Evolutionary conservation across 1,140 invertebrate genomes (phyloP).

Genomic region (Chironomus striatipennis): DNA sequence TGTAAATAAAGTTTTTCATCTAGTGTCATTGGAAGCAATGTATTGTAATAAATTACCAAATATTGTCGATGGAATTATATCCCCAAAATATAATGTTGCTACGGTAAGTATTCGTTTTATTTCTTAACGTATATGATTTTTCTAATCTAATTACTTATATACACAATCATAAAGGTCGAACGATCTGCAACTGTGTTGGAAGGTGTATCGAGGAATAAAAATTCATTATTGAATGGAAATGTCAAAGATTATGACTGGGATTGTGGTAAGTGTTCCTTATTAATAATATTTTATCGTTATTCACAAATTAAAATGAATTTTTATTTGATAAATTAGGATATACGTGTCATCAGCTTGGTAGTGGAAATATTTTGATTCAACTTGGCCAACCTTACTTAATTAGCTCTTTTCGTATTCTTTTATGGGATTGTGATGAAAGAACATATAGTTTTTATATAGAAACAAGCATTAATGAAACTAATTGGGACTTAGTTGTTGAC

Average conservation of each 20-base stretch:
- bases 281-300: no score
- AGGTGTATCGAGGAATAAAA: slow-evolving; percentile 82
- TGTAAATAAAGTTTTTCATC: slow-evolving; percentile 89
- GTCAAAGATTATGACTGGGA: slow-evolving; percentile 96
- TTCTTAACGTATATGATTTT: no score
- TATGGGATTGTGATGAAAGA: slow-evolving; percentile 98
- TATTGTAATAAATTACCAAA: slow-evolving; percentile 69
- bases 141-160: no score
- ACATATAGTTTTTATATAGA: slow-evolving; percentile 95
- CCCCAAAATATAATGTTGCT: slow-evolving; percentile 86
- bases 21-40: slow-evolving; percentile 84
- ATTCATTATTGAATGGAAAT: slow-evolving; percentile 94
- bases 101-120: slow-evolving; percentile 73
- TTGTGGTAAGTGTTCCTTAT: slow-evolving; percentile 52
- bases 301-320: no score
- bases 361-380: slow-evolving; percentile 88
- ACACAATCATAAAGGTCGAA: no score
- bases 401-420: slow-evolving; percentile 77
- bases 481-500: slow-evolving; percentile 81
- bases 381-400: slow-evolving; percentile 89
- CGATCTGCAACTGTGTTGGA: slow-evolving; percentile 89
- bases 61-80: slow-evolving; percentile 68
- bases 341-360: slow-evolving; percentile 96
- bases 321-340: slow-evolving; percentile 49
- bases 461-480: slow-evolving; percentile 83